A percentile compares a stretch with the other conserved stretches of the same genome.
Evolutionary conservation across 1,140 invertebrate genomes (phyloP).

Genomic region (Caenorhabditis tropicalis): DNA sequence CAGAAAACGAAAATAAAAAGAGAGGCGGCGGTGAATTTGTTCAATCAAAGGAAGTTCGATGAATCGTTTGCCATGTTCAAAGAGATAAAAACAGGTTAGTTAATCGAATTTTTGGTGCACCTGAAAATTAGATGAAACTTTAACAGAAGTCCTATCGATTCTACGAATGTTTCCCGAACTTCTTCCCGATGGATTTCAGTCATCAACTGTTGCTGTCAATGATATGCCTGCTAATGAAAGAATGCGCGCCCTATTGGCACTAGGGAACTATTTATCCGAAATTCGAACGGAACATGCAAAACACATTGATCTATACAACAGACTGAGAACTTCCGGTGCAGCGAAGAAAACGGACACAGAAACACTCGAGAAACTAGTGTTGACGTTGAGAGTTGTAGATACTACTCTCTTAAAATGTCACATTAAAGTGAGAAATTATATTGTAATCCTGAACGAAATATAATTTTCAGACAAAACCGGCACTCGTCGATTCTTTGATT

Average conservation of each 20-base stretch:
- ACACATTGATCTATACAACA: background rate
- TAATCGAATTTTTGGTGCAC: too few relatives aligned
- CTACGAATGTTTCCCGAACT: conserved; percentile 50
- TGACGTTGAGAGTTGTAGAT: conserved; percentile 44
- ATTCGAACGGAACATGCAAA: conserved; percentile 32
- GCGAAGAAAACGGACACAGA: conserved; percentile 18
- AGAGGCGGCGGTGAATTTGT: conserved; percentile 50
- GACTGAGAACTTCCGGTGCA: background rate
- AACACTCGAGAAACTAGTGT: background rate
- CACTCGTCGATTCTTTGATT: conserved; percentile 50
- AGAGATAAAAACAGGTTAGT: conserved; percentile 48
- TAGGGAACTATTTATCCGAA: conserved; percentile 53
- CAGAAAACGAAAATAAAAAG: conserved; percentile 50
- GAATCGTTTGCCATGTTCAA: conserved; percentile 47
- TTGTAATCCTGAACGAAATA: background rate
- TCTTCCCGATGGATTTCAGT: conserved; percentile 40
- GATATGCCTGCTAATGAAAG: conserved; percentile 51
- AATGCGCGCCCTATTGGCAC: conserved; percentile 49
- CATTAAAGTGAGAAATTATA: conserved; percentile 32
- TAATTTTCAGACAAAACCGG: conserved; percentile 49
- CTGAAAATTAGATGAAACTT: too few relatives aligned
- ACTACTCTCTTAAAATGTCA: conserved; percentile 50
- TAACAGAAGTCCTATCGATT: conserved; percentile 40
- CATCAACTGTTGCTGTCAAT: background rate
- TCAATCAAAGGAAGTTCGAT: conserved; percentile 53